These are phyloP conservation scores for Ypsolopha sequella DNA, from an alignment of 2,888 invertebrate species.

Conservation along the genomic window DNA sequence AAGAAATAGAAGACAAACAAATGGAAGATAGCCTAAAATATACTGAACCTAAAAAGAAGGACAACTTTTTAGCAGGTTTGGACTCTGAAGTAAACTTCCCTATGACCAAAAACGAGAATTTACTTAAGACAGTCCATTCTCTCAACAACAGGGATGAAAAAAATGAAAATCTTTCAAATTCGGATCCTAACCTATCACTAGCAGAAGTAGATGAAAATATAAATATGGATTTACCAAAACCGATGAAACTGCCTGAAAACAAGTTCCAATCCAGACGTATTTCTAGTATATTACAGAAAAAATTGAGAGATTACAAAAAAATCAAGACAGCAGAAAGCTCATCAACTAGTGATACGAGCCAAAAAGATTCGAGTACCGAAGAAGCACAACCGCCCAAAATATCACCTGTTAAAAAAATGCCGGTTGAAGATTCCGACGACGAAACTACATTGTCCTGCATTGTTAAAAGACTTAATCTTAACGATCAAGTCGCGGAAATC, in stretches of 20 bases:
- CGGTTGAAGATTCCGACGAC: conserved; percentile 21
- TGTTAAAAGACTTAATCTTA: conserved; percentile 2
- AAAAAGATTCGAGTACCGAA: not conserved
- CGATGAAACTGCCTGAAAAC: not conserved
- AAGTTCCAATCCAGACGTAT: not conserved
- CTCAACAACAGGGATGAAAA: not conserved
- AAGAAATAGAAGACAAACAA: conserved; percentile 4
- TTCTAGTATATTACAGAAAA: not conserved
- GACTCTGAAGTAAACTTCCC: conserved; percentile 22
- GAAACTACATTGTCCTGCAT: conserved; percentile 13
- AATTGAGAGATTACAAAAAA: not conserved
- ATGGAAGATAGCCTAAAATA: conserved; percentile 8
- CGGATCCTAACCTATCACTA: not conserved
- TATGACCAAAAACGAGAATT: not conserved
- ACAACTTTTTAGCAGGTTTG: conserved; percentile 16
- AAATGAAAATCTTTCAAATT: not conserved
- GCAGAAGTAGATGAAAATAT: not conserved
- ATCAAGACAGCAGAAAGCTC: not conserved
- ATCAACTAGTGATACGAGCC: not conserved
- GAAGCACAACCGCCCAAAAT: not conserved
- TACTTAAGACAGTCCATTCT: not conserved
- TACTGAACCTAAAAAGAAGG: not conserved
- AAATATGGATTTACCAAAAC: not conserved
- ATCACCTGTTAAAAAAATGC: conserved; percentile 13
- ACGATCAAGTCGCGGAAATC: conserved; percentile 1